Conservation (phyloP, 2,888 invertebrate species). For the Tipula lateralis region DNA sequence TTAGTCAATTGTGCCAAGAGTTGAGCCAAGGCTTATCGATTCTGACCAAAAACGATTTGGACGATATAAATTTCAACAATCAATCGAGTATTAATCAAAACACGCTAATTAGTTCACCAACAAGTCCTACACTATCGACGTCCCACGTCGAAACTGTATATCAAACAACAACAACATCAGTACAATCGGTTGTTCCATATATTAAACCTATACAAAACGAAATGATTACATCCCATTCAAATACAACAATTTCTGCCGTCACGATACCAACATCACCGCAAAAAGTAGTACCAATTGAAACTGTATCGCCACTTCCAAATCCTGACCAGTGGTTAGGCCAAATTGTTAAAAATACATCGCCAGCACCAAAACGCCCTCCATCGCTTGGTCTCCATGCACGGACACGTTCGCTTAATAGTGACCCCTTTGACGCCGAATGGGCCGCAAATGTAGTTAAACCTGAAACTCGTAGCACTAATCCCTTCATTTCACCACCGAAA, state of each 20-base stretch:
- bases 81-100: conserved; percentile 55
- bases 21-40: conserved; percentile 64
- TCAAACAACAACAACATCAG: not conserved
- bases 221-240: conserved; percentile 31
- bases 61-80: conserved; percentile 56
- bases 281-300: conserved; percentile 43
- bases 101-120: conserved; percentile 44
- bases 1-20: conserved; percentile 71
- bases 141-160: not conserved
- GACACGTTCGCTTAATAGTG: conserved; percentile 56
- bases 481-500: conserved; percentile 50
- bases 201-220: not conserved
- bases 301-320: conserved; percentile 59
- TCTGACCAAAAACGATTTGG: conserved; percentile 56
- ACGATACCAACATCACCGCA: conserved; percentile 39
- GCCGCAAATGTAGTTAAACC: conserved; percentile 59
- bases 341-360: conserved; percentile 58
- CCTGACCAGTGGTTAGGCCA: conserved; percentile 81
- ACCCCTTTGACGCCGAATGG: conserved; percentile 85
- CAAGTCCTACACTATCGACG: conserved; percentile 30
- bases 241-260: conserved; percentile 31
- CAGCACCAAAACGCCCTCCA: conserved; percentile 54
- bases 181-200: not conserved
- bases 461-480: conserved; percentile 51
- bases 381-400: conserved; percentile 55